phyloP scores from a whole-genome alignment of 2,797 vertebrate genomes.

The Sebastes jordani region DNA sequence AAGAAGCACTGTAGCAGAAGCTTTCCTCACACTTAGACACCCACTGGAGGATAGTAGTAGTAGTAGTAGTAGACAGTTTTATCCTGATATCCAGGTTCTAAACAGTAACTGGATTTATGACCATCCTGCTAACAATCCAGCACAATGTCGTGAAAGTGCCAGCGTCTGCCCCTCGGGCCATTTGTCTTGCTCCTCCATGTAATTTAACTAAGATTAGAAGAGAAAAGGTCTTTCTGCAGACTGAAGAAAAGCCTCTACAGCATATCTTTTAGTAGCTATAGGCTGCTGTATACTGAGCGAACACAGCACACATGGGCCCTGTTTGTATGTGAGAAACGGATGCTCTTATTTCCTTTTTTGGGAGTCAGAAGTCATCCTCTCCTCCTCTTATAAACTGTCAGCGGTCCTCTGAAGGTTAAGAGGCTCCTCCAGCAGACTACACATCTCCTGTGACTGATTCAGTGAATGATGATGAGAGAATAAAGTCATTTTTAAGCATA shows the following conservation, averaged over 20 bases:
- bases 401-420: slow-evolving; percentile 8
- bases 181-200: slow-evolving; percentile 35
- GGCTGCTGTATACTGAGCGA: background rate
- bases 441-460: background rate
- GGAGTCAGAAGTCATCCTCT: background rate
- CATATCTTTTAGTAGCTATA: background rate
- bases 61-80: no score
- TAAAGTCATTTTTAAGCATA: background rate
- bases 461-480: background rate
- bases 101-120: slow-evolving; percentile 18
- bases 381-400: background rate
- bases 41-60: background rate
- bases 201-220: slow-evolving; percentile 50
- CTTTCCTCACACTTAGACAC: background rate
- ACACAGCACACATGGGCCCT: no score
- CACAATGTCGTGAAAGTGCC: slow-evolving; percentile 13
- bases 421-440: background rate
- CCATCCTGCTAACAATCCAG: slow-evolving; percentile 6
- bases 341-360: no score
- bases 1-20: background rate
- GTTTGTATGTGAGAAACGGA: no score
- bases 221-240: slow-evolving; percentile 1
- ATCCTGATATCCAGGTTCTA: background rate
- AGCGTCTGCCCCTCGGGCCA: background rate
- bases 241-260: background rate